Evolutionary conservation across 1,140 invertebrate genomes (phyloP).

Genomic region (Drosophila bifasciata): DNA sequence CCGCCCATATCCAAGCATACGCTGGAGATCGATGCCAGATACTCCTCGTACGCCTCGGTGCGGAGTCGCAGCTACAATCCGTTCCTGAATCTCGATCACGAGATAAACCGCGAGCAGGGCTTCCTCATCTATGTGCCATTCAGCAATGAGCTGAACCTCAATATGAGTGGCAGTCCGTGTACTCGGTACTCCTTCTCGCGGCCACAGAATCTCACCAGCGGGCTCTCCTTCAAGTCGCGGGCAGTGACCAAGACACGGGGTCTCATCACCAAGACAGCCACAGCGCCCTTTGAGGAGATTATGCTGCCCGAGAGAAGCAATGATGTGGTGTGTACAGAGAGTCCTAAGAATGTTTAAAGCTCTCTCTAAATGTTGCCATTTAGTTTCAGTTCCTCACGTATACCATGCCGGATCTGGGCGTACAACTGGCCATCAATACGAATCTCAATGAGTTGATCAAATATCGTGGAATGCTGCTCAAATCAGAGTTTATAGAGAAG

Average conservation of each 20-base stretch:
- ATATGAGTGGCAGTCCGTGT: slow-evolving; percentile 58
- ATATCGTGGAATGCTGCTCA: slow-evolving; percentile 79
- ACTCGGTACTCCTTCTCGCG: slow-evolving; percentile 70
- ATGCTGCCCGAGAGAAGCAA: slow-evolving; percentile 69
- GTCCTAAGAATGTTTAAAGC: background rate
- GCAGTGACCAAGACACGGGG: slow-evolving; percentile 76
- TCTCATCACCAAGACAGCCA: slow-evolving; percentile 66
- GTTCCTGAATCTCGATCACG: slow-evolving; percentile 86
- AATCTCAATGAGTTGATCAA: slow-evolving; percentile 79
- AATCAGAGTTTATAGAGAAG: slow-evolving; percentile 83
- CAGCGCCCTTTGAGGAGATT: slow-evolving; percentile 69
- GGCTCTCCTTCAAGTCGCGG: slow-evolving; percentile 78
- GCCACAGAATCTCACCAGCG: slow-evolving; percentile 78
- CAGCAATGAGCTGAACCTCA: slow-evolving; percentile 79
- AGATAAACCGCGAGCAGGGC: slow-evolving; percentile 86
- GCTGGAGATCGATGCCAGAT: slow-evolving; percentile 86
- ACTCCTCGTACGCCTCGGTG: slow-evolving; percentile 86
- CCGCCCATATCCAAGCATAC: slow-evolving; percentile 84
- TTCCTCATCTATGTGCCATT: slow-evolving; percentile 86
- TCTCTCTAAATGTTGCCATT: background rate
- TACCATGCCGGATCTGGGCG: slow-evolving; percentile 71
- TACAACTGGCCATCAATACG: slow-evolving; percentile 67
- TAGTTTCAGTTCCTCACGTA: slow-evolving; percentile 78
- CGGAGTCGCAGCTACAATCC: slow-evolving; percentile 86
- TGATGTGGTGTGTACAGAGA: slow-evolving; percentile 60